Base-by-base conservation (phyloP, 2,797 vertebrate species). In the Propithecus deckenii region DNA sequence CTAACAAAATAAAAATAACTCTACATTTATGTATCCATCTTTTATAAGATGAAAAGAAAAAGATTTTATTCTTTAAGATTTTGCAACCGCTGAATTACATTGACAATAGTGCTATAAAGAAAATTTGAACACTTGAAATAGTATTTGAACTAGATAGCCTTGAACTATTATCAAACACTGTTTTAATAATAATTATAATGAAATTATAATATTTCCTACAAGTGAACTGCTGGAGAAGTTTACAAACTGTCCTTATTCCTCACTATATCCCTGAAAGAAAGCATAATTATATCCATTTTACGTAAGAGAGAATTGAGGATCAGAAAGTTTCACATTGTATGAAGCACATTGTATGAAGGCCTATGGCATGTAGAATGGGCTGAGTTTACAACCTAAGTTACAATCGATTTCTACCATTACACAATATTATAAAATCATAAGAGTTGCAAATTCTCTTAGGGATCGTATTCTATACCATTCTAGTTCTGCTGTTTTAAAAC, bases 41-140 rank as follows among this genome's bases (percentile, higher is more conserved):
- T 93, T 88, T 74, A 10, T 67, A 91, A 95, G 8, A 86, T n/a
- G 71, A 20, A 86, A 95, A 74, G 5, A 35, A n/a, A 71, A 84
- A 71, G 76, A 61, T 0, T 23, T 5, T 25, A 41, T 84, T 22
- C 52, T 86, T 92, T 25, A 76, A 91, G 80, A 25, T 69, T 88
- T 86, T 89, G 50, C 55, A 91, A 38, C 30, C 28, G 72, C 10
- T 17, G 28, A 81, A 75, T 76, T 78, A 86, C 4, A 76, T 65
- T 94, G 32, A 11, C 5, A n/a, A 43, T 52, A 81, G 32, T 20
- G n/a, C 4, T 46, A 3, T 67, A 72, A 67, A 67, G 63, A 92
- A 95, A 83, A 85, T 41, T 50, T 55, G 83, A 81, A 30, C 30
- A 11, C 17, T 89, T 78, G 20, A 48, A 59, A 32, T 74, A 80